Evolutionary conservation across 2,888 invertebrate species (phyloP), one percentile per base, ranked within the genome.

Genomic region (Sipha maydis): DNA sequence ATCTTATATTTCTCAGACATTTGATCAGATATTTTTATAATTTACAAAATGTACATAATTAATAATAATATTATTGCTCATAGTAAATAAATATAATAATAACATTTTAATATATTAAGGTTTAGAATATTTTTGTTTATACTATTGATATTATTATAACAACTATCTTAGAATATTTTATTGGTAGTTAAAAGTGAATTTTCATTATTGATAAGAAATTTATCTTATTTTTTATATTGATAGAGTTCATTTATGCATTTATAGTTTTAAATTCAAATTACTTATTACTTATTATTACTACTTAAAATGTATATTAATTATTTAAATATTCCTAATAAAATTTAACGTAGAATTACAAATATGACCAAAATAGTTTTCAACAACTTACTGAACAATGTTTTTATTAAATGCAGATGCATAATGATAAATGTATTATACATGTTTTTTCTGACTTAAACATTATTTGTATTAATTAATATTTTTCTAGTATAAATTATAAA

Each of bases 101-200:
- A 61, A 69, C 11, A 25, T n/a, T 69, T 25, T 69, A 28, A 69
- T n/a, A 21, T 61, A 61, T 61, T 21, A 25, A 3, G 14, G 25
- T 61, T 5, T 61, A 25, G 7, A 21, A 61, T 61, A 11, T 69
- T 25, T 69, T 69, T 69, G 28, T 69, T 69, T 69, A 69, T 11
- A 11, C 28, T 69, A 28, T 25, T 28, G 25, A n/a, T 69, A 69
- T 69, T 69, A 69, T 69, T 25, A 69, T 69, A n/a, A 69, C n/a
- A 25, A 61, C 25, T 19, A 71, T 71, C 73, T 38, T 17, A 8
- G 3, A 3, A 76, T n/a, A 14, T n/a, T 19, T 25, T 79, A 34
- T 79, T 79, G 2, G 25, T 83, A 69, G 34, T 48, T 48, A 48
- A 19, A 73, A 73, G 28, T 48, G 4, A 83, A 83, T 83, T 73